Percentiles rank a stretch among this genome's conserved stretches.
These are phyloP conservation scores for Pocillopora grandis DNA, from an alignment of 92 coral and sea anemone species.

Conservation along the genomic window DNA sequence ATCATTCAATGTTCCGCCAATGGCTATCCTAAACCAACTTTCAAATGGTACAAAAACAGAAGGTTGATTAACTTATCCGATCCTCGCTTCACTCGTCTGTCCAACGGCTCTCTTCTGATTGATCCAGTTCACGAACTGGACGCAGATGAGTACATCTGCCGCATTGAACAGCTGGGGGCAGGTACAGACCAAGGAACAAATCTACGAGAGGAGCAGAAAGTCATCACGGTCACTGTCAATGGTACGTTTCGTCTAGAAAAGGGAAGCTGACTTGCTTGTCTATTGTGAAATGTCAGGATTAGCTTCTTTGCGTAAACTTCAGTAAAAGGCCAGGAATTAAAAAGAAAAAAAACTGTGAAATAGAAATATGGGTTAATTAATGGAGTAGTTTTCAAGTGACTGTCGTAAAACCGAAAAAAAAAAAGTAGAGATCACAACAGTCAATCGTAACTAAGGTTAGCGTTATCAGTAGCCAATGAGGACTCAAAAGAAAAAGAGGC, in stretches of 20 bases:
- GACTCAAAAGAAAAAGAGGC: too few species aligned
- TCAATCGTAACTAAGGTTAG: too few species aligned
- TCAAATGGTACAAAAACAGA: conserved; percentile 70
- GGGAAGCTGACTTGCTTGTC: too few species aligned
- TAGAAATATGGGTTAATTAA: too few species aligned
- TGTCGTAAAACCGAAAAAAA: too few species aligned
- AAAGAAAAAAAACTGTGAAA: too few species aligned
- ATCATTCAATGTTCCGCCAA: conserved; percentile 60
- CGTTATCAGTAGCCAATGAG: too few species aligned
- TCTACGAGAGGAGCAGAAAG: conserved; percentile 64
- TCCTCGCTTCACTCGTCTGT: conserved; percentile 51
- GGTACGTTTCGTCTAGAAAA: conserved; percentile 44
- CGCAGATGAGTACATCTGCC: conserved; percentile 64
- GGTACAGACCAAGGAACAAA: conserved; percentile 23
- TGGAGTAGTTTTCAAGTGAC: too few species aligned
- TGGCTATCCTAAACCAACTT: conserved; percentile 71
- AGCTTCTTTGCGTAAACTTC: too few species aligned
- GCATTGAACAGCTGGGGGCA: conserved; percentile 68
- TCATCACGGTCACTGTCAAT: conserved; percentile 57
- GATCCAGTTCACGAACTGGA: conserved; percentile 63
- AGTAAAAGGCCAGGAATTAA: too few species aligned
- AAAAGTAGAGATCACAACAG: too few species aligned
- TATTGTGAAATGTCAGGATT: too few species aligned
- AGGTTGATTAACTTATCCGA: conserved; percentile 10
- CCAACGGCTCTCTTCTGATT: conserved; percentile 67